These are phyloP conservation scores for Poeciliopsis infans DNA, from an alignment of 2,797 vertebrate genomes.

Conservation along the genomic window DNA sequence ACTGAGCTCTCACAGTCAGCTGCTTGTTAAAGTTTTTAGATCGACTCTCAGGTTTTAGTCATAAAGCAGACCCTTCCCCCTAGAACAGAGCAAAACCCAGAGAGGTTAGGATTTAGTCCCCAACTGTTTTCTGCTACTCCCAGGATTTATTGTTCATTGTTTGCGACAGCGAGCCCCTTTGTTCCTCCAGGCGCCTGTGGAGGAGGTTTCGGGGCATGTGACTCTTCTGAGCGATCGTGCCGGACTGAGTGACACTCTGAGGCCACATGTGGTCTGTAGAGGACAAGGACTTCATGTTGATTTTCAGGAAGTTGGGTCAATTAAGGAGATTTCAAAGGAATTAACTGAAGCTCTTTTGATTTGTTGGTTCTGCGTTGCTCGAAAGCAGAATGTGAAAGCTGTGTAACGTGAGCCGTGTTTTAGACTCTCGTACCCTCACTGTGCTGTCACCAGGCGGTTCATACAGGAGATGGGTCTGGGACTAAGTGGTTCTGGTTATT, in stretches of 20 bases:
- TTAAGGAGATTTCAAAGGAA: slow-evolving; percentile 34
- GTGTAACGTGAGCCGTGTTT: slow-evolving; percentile 45
- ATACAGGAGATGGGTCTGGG: slow-evolving; percentile 34
- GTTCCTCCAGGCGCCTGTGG: slow-evolving; percentile 77
- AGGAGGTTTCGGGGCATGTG: slow-evolving; percentile 75
- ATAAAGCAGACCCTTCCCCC: slow-evolving; percentile 54
- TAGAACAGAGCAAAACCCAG: slow-evolving; percentile 61
- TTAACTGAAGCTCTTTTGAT: neutral
- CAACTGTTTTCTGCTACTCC: slow-evolving; percentile 70
- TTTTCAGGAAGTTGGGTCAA: slow-evolving; percentile 47
- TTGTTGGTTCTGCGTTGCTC: slow-evolving; percentile 62
- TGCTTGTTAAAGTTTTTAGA: slow-evolving; percentile 25
- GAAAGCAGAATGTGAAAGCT: slow-evolving; percentile 52
- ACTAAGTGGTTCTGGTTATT: slow-evolving; percentile 55
- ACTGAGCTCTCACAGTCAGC: neutral
- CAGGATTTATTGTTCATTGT: slow-evolving; percentile 86
- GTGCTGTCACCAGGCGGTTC: slow-evolving; percentile 51
- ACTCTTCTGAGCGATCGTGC: slow-evolving; percentile 58
- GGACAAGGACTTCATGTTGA: slow-evolving; percentile 50
- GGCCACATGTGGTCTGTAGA: slow-evolving; percentile 46
- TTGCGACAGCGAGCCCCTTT: slow-evolving; percentile 80
- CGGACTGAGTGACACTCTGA: slow-evolving; percentile 53
- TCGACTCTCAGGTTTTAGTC: slow-evolving; percentile 25
- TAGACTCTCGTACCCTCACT: slow-evolving; percentile 15
- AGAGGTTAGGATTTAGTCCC: slow-evolving; percentile 75